Conservation (phyloP, 2,797 vertebrate genomes). For the Halcyon badia region DNA sequence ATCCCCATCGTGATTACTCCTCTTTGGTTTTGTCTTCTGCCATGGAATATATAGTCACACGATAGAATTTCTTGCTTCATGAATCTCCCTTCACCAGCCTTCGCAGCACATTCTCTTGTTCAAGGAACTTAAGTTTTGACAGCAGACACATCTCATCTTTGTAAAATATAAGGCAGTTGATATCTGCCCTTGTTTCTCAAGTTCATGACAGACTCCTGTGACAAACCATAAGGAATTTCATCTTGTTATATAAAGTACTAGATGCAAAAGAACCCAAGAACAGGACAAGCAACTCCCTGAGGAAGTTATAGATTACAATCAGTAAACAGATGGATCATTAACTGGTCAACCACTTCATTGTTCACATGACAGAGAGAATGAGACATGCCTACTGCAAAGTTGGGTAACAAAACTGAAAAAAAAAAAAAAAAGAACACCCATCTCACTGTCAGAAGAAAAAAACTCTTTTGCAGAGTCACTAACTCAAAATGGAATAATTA, state of each 20-base stretch:
- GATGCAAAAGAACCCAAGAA: constrained; percentile 25
- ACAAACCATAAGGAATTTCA: background rate
- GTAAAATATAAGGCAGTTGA: background rate
- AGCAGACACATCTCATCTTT: background rate
- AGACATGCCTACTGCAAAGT: background rate
- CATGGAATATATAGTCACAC: background rate
- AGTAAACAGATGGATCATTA: constrained; percentile 44
- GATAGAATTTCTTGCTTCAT: background rate
- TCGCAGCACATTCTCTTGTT: background rate
- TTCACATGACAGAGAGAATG: background rate
- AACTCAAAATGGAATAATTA: constrained; percentile 59
- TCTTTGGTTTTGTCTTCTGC: background rate
- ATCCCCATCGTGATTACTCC: background rate
- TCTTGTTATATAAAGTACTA: constrained; percentile 7
- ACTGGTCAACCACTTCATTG: background rate
- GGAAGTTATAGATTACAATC: constrained; percentile 40
- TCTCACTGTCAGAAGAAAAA: background rate
- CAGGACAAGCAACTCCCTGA: constrained; percentile 17
- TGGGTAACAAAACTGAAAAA: background rate
- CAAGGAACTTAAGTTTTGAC: background rate
- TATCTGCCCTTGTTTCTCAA: background rate
- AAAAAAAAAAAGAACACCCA: background rate
- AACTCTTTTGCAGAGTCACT: constrained; percentile 48
- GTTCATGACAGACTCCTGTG: background rate
- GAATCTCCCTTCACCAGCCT: background rate